Evolutionary conservation across 1,140 invertebrate species (phyloP), one percentile per base, ranked within the genome.

Genomic region (Pectinophora gossypiella): DNA sequence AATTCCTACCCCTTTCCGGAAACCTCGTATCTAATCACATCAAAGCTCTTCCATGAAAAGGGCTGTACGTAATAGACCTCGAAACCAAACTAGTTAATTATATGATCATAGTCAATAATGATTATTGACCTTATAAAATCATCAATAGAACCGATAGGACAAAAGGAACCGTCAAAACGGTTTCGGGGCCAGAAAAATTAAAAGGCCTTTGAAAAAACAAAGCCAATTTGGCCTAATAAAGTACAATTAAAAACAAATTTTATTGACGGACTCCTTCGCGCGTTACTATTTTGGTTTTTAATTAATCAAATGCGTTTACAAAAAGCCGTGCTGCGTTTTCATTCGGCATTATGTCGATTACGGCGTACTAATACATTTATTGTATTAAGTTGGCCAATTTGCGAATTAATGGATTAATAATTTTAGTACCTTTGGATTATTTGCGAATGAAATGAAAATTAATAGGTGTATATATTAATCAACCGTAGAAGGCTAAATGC

Each of bases 101-200:
- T 81, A 78, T 64, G 68, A 82, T 85, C 73, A 76, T 57, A 73
- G 70, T 74, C 70, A 74, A 86, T 86, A 78, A 81, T 79, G 69
- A 76, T 76, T 79, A 86, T 84, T 82, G 78, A 72, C 73, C 78
- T 77, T 86, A 69, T 77, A 86, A 76, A 86, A 86, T 84, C 78
- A 67, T 84, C 76, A 86, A 84, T 86, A 67, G 66, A 42, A 69
- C 80, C 83, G 83, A 82, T 70, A 48, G 38, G 56, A 75, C 74
- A 81, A 84, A 82, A 72, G 73, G 52, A 44, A 54, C 78, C 72
- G 76, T 75, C 76, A 49, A 56, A 20, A 20, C n/a, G n/a, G n/a
- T n/a, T n/a, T n/a, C n/a, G n/a, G 10, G 23, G 42, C 49, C 56
- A 56, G 61, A 48, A 53, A 66, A 61, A 55, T 35, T 20, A 9